Evolutionary conservation across 2,888 invertebrate species (phyloP).

Genomic region (Hemicrepidius hirtus): DNA sequence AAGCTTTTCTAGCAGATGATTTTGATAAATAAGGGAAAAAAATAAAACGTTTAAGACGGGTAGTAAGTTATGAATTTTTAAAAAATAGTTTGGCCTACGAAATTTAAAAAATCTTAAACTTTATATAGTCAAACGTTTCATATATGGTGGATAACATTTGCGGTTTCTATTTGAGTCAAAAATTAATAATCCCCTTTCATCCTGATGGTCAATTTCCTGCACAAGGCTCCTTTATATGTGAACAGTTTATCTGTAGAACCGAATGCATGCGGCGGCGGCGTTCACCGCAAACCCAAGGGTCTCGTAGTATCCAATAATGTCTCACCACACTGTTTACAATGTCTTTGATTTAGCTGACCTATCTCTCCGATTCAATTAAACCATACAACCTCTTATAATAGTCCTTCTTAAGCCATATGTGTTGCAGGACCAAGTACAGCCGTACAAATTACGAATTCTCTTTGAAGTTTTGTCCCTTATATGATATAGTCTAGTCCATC

Average conservation of each 20-base stretch:
- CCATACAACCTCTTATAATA: conserved; percentile 39
- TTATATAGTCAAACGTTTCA: no score
- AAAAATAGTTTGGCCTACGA: no score
- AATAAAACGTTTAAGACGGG: no score
- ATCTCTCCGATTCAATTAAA: conserved; percentile 44
- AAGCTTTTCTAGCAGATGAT: no score
- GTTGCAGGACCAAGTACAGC: conserved; percentile 27
- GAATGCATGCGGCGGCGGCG: conserved; percentile 13
- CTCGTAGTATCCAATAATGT: conserved; percentile 43
- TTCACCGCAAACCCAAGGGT: conserved; percentile 35
- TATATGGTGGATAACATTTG: neutral
- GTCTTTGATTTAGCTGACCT: conserved; percentile 45
- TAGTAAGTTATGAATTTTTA: no score
- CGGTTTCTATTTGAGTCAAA: neutral
- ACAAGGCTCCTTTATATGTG: conserved; percentile 13
- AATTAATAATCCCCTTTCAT: neutral
- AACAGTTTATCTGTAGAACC: conserved; percentile 18
- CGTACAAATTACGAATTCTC: conserved; percentile 50
- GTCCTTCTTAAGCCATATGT: conserved; percentile 41
- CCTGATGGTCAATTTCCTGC: conserved; percentile 16
- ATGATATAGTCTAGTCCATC: conserved; percentile 5
- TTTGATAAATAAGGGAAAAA: no score
- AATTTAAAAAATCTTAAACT: no score
- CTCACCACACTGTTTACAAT: conserved; percentile 42
- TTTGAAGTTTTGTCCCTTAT: conserved; percentile 45